phyloP scores from a whole-genome alignment of 92 coral and sea anemone species.

The Porites divaricata region DNA sequence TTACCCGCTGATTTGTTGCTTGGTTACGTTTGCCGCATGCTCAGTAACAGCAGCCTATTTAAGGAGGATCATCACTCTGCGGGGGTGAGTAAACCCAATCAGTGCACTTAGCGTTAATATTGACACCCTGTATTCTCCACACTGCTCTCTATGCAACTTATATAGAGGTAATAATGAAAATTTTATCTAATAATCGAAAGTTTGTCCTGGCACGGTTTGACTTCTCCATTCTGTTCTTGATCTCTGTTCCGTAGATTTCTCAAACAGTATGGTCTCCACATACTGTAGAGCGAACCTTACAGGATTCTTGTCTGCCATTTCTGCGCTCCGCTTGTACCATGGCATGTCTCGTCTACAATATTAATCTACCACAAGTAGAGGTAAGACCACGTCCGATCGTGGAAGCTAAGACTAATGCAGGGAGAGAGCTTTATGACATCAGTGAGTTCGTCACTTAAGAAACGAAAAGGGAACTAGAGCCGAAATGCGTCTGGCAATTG shows the following conservation, averaged over 20 bases:
- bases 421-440: too few relatives aligned
- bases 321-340: constrained; percentile 73
- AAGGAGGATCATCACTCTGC: constrained; percentile 79
- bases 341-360: constrained; percentile 77
- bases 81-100: constrained; percentile 73
- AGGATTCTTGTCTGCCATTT: constrained; percentile 87
- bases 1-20: constrained; percentile 76
- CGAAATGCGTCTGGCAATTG: too few relatives aligned
- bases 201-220: too few relatives aligned
- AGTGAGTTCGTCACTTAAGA: too few relatives aligned
- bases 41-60: constrained; percentile 78
- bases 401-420: too few relatives aligned
- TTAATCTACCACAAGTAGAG: constrained; percentile 64
- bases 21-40: constrained; percentile 87
- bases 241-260: constrained; percentile 68
- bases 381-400: constrained; percentile 25
- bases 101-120: background rate
- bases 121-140: too few relatives aligned
- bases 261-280: constrained; percentile 99
- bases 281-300: constrained; percentile 87
- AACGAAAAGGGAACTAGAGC: too few relatives aligned
- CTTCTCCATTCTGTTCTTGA: background rate
- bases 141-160: too few relatives aligned
- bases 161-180: too few relatives aligned
- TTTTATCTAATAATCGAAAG: background rate